Percentiles rank a stretch among this genome's conserved stretches.
phyloP scores from a whole-genome alignment of 2,888 invertebrate genomes.

The Achlya flavicornis region DNA sequence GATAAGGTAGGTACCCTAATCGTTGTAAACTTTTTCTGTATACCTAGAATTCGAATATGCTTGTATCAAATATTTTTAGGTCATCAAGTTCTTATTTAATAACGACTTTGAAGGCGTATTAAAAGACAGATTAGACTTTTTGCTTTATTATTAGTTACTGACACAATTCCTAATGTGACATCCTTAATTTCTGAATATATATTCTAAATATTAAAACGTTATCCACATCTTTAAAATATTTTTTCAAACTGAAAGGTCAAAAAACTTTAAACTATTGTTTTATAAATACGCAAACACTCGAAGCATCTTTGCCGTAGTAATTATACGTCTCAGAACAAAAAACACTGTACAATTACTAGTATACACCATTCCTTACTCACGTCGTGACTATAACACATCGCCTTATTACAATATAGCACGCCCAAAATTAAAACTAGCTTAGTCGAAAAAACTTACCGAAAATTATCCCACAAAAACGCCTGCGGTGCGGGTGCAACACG shows the following conservation, averaged over 20 bases:
- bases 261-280: conserved; percentile 10
- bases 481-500: conserved; percentile 14
- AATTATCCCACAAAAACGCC: conserved; percentile 38
- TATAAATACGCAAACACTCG: neutral
- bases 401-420: conserved; percentile 34
- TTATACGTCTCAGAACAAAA: conserved; percentile 8
- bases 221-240: neutral
- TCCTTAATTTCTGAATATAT: neutral
- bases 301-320: neutral
- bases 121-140: no score
- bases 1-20: no score
- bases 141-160: no score
- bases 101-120: no score
- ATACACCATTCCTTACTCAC: conserved; percentile 16
- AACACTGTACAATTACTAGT: conserved; percentile 5
- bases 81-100: no score
- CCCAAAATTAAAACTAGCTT: conserved; percentile 40
- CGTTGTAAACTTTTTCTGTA: no score
- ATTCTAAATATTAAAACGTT: neutral
- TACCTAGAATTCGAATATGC: no score
- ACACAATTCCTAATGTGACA: no score
- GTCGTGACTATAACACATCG: conserved; percentile 30
- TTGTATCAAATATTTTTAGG: no score
- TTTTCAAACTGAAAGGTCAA: conserved; percentile 5
- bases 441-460: conserved; percentile 60